Conservation (phyloP, 2,888 invertebrate species). For the Rapana venosa region DNA sequence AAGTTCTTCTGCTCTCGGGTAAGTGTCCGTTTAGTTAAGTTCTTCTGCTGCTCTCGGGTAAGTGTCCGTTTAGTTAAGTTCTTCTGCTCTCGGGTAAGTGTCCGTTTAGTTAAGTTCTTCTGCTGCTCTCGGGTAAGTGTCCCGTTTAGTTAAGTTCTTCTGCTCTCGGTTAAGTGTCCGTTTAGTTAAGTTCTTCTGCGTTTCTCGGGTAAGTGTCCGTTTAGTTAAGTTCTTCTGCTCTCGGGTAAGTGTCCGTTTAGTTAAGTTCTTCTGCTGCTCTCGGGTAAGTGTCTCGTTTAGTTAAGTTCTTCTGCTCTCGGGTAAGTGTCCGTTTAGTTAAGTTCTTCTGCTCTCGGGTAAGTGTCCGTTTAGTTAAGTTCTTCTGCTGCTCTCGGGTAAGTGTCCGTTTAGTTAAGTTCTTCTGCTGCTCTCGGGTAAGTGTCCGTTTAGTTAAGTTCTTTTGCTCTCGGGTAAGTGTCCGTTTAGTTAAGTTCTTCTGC, state of each 20-base stretch:
- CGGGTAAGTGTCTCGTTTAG: not conserved
- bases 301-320: constrained; percentile 17
- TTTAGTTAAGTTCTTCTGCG: constrained; percentile 20
- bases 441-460: not conserved
- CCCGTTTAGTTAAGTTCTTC: constrained; percentile 2
- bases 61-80: not conserved
- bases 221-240: constrained; percentile 22
- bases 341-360: constrained; percentile 22
- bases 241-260: not conserved
- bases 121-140: not conserved
- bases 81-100: constrained; percentile 6
- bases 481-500: constrained; percentile 4
- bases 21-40: too few relatives aligned
- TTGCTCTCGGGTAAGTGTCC: not conserved
- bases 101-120: not conserved
- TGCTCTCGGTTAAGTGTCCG: not conserved
- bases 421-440: constrained; percentile 11
- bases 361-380: not conserved
- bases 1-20: constrained; percentile 23
- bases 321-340: not conserved
- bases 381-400: constrained; percentile 16
- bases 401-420: not conserved
- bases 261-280: constrained; percentile 19
- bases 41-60: constrained; percentile 20
- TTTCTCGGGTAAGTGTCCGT: not conserved